Percentiles rank a stretch among this genome's conserved stretches.
Evolutionary conservation across 2,113 vertebrate genomes (phyloP).

Genomic region (Rhinopithecus roxellana): DNA sequence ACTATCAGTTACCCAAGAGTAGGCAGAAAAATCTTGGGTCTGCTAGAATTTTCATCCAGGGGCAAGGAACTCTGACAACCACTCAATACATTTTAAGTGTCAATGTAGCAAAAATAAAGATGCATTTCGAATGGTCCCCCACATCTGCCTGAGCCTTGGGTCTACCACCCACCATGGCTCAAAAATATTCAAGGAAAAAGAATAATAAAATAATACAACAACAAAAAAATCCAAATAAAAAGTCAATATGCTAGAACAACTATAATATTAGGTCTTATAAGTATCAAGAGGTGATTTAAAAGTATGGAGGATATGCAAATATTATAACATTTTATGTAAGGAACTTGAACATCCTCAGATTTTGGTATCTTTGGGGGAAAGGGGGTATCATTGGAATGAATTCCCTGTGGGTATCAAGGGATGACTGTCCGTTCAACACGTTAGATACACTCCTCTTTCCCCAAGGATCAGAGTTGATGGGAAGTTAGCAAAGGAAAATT

Average conservation of each 20-base stretch:
- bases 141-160: neutral
- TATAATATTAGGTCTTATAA: neutral
- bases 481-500: neutral
- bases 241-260: neutral
- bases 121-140: neutral
- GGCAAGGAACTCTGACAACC: neutral
- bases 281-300: neutral
- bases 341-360: neutral
- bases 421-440: neutral
- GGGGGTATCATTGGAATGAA: neutral
- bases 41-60: neutral
- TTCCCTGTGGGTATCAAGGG: neutral
- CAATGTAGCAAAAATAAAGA: neutral
- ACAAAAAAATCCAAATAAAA: neutral
- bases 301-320: neutral
- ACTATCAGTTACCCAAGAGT: neutral
- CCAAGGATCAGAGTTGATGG: neutral
- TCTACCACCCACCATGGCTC: neutral
- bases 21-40: neutral
- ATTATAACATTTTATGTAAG: neutral
- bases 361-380: neutral
- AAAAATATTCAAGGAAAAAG: neutral
- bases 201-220: neutral
- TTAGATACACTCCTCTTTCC: fast-evolving
- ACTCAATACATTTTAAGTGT: neutral